Base-by-base conservation (phyloP, 1,140 invertebrate genomes). In the Temnothorax longispinosus region DNA sequence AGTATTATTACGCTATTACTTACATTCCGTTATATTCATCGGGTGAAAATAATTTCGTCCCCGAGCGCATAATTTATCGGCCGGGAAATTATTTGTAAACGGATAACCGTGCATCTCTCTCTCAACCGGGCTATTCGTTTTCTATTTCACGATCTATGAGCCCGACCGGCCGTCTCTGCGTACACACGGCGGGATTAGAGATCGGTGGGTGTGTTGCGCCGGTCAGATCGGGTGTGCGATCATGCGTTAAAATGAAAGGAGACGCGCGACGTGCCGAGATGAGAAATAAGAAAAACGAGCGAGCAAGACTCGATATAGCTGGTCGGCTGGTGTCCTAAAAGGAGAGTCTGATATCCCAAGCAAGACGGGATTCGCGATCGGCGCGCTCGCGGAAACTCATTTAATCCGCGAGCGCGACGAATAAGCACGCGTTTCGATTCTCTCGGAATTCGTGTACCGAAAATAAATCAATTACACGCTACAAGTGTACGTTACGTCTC, bases 161-260 rank as follows among this genome's bases (percentile, higher is more conserved):
- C 69, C 38, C 60, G 38, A 80, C 21, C 54, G 44, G 44, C 69
- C 80, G 62, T 58, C 74, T 77, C 54, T 67, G 62, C 88, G 74
- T 78, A 87, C 54, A 92, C 84, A 92, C 60, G 65, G 80, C 87
- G 78, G 91, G 92, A 93, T 93, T 93, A 94, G 89, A 92, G 92
- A 93, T 94, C 92, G 92, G 93, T 93, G 93, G 93, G 93, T 94
- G 93, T 93, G 93, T 93, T 91, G 86, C 77, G 84, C 85, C 64
- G 87, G 77, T 86, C 47, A 81, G 90, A 92, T 91, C 92, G 93
- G 89, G 90, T 94, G 93, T 92, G 94, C 93, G 94, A 93, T 93
- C 94, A 94, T 94, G 94, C 94, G 94, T 94, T 95, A 92, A 95
- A 95, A 95, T 94, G 94, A 95, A 94, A 95, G 94, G 94, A 95